Percentiles rank a stretch among this genome's conserved stretches.
These are phyloP conservation scores for Brienomyrus brachyistius DNA, from an alignment of 2,113 vertebrate species.

Conservation along the genomic window DNA sequence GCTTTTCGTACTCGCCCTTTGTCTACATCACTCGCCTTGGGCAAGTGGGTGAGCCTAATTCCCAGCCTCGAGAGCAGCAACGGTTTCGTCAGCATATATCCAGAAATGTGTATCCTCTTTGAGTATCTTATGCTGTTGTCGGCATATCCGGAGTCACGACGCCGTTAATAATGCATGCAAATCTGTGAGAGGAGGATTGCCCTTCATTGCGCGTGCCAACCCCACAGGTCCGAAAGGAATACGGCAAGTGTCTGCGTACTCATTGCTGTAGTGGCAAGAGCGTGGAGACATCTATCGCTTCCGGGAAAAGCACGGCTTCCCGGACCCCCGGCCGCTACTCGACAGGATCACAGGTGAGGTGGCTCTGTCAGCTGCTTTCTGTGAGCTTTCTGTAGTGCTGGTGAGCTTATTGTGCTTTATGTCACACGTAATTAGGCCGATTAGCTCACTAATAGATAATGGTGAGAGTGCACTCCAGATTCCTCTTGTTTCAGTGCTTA, in stretches of 20 bases:
- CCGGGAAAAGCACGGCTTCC: conserved; percentile 90
- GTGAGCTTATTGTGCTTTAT: neutral
- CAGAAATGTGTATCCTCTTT: neutral
- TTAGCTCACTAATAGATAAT: neutral
- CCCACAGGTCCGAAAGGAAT: conserved; percentile 93
- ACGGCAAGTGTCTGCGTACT: conserved; percentile 90
- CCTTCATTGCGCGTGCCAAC: neutral
- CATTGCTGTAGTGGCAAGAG: conserved; percentile 97
- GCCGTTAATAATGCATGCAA: neutral
- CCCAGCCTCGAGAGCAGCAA: neutral
- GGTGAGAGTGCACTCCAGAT: neutral
- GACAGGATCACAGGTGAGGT: conserved; percentile 91
- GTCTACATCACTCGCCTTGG: neutral
- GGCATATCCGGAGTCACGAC: neutral
- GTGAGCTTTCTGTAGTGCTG: neutral
- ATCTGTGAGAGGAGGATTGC: neutral
- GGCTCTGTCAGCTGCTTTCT: neutral
- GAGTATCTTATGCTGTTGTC: neutral
- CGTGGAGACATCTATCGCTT: conserved; percentile 91
- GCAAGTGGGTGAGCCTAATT: neutral
- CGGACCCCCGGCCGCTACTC: conserved; percentile 91
- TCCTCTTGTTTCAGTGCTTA: neutral
- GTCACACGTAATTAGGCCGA: neutral
- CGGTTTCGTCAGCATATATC: neutral
- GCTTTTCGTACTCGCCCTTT: neutral